Conservation (phyloP, 2,113 vertebrate genomes). For the Austrofundulus limnaeus region DNA sequence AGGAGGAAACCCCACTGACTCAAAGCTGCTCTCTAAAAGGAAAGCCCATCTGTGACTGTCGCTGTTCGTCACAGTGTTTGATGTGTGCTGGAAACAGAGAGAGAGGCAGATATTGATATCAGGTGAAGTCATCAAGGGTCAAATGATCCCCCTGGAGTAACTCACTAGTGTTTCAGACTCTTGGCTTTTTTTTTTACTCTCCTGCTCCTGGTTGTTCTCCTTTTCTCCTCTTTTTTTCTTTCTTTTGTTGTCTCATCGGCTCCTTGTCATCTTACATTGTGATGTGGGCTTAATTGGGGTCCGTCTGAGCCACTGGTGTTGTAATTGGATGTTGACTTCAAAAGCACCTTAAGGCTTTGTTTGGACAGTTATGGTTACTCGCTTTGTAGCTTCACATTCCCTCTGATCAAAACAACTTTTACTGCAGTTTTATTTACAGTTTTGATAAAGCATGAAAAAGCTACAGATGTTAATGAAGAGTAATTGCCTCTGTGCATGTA, state of each 20-base stretch:
- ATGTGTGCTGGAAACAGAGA: not conserved
- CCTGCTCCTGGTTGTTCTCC: conserved; percentile 8
- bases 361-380: conserved; percentile 36
- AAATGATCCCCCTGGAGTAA: not conserved
- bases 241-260: conserved; percentile 32
- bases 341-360: conserved; percentile 34
- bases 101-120: conserved; percentile 20
- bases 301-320: conserved; percentile 20
- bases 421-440: conserved; percentile 34
- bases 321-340: conserved; percentile 58
- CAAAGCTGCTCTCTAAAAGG: conserved; percentile 7
- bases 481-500: conserved; percentile 19
- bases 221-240: conserved; percentile 13
- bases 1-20: conserved; percentile 16
- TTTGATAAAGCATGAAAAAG: conserved; percentile 27
- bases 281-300: conserved; percentile 54
- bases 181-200: not conserved
- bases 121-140: conserved; percentile 30
- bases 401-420: conserved; percentile 39
- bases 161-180: not conserved
- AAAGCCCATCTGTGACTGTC: conserved; percentile 2
- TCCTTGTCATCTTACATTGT: conserved; percentile 32
- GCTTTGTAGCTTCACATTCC: conserved; percentile 29
- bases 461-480: conserved; percentile 33
- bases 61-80: conserved; percentile 11